A percentile compares a stretch with the other conserved stretches of the same genome.
phyloP scores from a whole-genome alignment of 2,888 invertebrate species.

The Rotaria socialis region DNA sequence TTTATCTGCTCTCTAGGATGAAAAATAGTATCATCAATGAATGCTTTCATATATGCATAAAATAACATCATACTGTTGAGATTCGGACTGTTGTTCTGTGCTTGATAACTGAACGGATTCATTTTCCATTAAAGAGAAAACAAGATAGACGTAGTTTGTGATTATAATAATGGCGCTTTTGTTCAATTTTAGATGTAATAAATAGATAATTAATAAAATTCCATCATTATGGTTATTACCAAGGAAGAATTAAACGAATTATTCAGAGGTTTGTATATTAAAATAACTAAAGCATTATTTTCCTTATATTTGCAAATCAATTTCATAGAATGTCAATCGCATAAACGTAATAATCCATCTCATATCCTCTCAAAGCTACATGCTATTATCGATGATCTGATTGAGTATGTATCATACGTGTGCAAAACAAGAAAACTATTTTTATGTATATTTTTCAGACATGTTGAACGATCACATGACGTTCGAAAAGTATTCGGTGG shows the following conservation, averaged over 20 bases:
- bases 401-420: neutral
- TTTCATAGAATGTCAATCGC: neutral
- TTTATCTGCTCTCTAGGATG: neutral
- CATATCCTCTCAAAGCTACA: neutral
- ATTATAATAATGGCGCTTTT: neutral
- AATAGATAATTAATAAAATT: neutral
- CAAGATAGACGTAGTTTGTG: too few species aligned
- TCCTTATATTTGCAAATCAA: neutral
- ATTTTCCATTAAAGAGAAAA: neutral
- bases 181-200: neutral
- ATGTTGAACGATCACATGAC: neutral
- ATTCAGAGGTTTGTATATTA: neutral
- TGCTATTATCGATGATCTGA: neutral
- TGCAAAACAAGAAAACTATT: neutral
- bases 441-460: neutral
- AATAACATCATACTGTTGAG: neutral
- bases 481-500: conserved; percentile 1
- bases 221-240: neutral
- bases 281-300: neutral
- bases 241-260: neutral
- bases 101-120: too few species aligned
- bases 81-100: neutral
- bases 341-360: neutral
- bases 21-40: too few species aligned
- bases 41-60: too few species aligned